Conservation (phyloP, 1,140 invertebrate genomes). For the Ceratina calcarata region DNA sequence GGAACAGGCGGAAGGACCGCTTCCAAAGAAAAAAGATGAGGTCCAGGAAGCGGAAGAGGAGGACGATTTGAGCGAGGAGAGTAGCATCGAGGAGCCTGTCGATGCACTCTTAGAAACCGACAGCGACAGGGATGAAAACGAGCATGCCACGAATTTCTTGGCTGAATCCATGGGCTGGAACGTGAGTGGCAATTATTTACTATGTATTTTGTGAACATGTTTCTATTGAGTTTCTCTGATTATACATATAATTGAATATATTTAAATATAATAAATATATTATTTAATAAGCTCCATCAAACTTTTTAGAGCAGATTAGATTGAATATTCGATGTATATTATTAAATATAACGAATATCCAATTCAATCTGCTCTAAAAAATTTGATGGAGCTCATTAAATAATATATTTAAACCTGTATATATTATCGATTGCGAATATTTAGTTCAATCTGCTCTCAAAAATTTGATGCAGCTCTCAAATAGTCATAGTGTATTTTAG, state of each 20-base stretch:
- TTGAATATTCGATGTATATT: too few species aligned
- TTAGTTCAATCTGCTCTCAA: neutral
- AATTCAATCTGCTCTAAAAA: too few species aligned
- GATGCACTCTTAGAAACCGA: conserved; percentile 77
- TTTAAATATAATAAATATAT: too few species aligned
- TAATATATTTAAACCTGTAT: too few species aligned
- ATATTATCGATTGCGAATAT: too few species aligned
- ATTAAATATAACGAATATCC: too few species aligned
- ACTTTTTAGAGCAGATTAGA: too few species aligned
- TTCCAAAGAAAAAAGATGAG: conserved; percentile 64
- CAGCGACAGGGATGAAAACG: conserved; percentile 82
- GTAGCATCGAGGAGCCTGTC: conserved; percentile 72
- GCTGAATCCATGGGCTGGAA: conserved; percentile 85
- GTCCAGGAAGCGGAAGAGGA: conserved; percentile 72
- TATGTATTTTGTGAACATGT: too few species aligned
- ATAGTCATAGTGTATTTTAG: neutral
- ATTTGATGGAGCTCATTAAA: too few species aligned
- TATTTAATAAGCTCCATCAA: too few species aligned
- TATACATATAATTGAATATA: too few species aligned
- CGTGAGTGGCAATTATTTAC: conserved; percentile 81
- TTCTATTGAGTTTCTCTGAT: too few species aligned
- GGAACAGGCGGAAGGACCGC: conserved; percentile 67
- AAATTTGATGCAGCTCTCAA: neutral
- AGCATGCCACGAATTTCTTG: conserved; percentile 78
- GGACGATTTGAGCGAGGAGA: conserved; percentile 63